These are phyloP conservation scores for Indicator maculatus DNA, from an alignment of 2,113 vertebrate species.

Conservation along the genomic window DNA sequence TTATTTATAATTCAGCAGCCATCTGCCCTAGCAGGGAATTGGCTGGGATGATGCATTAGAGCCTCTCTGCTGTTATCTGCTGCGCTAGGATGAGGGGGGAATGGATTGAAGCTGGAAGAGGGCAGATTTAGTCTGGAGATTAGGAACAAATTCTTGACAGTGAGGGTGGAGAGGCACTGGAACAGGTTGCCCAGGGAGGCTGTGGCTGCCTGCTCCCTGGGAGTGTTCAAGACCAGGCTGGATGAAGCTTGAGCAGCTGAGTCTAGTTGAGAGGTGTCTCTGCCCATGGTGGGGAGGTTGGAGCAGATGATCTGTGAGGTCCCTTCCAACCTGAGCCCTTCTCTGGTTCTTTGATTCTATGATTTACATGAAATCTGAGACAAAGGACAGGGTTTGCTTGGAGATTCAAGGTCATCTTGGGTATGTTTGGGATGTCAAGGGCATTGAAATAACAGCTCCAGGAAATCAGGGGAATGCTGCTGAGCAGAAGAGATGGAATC, in stretches of 20 bases:
- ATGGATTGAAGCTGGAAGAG: slow-evolving; percentile 21
- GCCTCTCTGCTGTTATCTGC: slow-evolving; percentile 1
- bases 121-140: too few species aligned
- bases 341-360: too few species aligned
- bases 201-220: too few species aligned
- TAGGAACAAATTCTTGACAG: too few species aligned
- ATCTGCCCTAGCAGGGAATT: slow-evolving; percentile 54
- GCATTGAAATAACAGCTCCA: neutral
- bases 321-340: too few species aligned
- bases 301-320: too few species aligned
- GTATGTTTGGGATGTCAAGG: neutral
- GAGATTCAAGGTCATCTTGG: neutral
- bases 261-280: too few species aligned
- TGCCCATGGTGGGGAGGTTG: too few species aligned
- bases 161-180: too few species aligned
- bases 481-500: neutral
- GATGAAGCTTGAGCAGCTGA: too few species aligned
- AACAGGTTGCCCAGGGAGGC: too few species aligned
- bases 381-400: neutral
- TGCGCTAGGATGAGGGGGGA: slow-evolving; percentile 28
- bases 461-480: neutral
- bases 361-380: neutral
- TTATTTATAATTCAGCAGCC: slow-evolving; percentile 63
- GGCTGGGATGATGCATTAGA: neutral
- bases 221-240: too few species aligned